phyloP scores from a whole-genome alignment of 2,797 vertebrate species.

The Coilia nasus region DNA sequence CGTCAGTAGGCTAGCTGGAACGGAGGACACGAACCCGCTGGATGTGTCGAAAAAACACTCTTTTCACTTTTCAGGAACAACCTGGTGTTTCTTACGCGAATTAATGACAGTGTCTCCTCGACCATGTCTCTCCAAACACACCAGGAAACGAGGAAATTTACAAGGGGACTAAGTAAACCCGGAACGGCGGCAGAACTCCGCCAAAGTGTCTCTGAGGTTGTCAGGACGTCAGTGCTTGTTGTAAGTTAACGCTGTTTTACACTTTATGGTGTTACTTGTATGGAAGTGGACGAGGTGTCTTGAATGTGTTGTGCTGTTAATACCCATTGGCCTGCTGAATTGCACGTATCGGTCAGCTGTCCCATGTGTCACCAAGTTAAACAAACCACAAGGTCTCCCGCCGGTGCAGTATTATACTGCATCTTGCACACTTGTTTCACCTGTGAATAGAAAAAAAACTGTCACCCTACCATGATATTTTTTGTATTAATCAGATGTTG shows the following conservation, averaged over 20 bases:
- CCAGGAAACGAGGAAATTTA: conserved; percentile 91
- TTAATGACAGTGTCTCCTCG: conserved; percentile 51
- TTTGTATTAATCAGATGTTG: neutral
- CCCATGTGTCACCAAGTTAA: conserved; percentile 1
- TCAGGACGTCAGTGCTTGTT: conserved; percentile 88
- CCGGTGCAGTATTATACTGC: neutral
- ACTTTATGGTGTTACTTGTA: neutral
- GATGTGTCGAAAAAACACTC: conserved; percentile 2
- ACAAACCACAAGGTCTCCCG: neutral
- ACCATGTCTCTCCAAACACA: conserved; percentile 69
- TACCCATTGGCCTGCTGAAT: neutral
- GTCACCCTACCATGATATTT: neutral
- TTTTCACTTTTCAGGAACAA: neutral
- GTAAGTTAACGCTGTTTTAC: conserved; percentile 72
- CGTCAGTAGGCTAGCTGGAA: conserved; percentile 16
- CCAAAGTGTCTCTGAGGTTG: conserved; percentile 95
- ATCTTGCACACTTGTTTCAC: neutral
- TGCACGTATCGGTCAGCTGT: neutral
- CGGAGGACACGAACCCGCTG: neutral
- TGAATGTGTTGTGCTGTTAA: neutral
- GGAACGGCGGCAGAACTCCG: conserved; percentile 92
- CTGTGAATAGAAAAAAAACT: neutral
- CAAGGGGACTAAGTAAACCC: conserved; percentile 89
- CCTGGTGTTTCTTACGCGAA: neutral
- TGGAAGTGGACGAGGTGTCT: neutral